Conservation (phyloP, 2,888 invertebrate species). For the Punctoribates punctum region DNA sequence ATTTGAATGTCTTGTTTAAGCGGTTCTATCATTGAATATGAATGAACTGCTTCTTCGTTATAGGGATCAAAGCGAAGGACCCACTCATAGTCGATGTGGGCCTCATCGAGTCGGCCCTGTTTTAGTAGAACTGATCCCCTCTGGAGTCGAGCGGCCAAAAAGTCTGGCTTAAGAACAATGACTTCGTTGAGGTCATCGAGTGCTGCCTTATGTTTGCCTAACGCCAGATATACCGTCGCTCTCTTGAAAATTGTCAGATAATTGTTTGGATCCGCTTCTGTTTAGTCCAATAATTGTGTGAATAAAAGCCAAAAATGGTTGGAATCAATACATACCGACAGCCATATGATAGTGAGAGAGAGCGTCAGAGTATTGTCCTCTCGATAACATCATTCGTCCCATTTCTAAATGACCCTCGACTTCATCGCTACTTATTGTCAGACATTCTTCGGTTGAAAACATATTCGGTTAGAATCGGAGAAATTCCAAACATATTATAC, state of each 20-base stretch:
- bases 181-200: constrained; percentile 88
- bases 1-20: constrained; percentile 63
- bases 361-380: constrained; percentile 91
- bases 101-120: constrained; percentile 72
- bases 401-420: constrained; percentile 89
- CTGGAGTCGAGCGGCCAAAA: constrained; percentile 72
- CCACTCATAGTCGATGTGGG: constrained; percentile 73
- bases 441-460: neutral
- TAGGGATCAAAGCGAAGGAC: constrained; percentile 70
- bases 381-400: constrained; percentile 84
- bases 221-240: constrained; percentile 90
- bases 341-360: constrained; percentile 96
- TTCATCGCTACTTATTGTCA: constrained; percentile 57
- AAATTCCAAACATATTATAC: neutral
- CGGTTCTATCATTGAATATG: constrained; percentile 64
- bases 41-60: constrained; percentile 70
- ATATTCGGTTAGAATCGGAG: neutral
- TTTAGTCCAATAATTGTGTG: constrained; percentile 50
- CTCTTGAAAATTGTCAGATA: constrained; percentile 93
- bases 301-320: neutral
- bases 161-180: constrained; percentile 88
- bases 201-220: constrained; percentile 93
- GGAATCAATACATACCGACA: constrained; percentile 60
- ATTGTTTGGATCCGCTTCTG: constrained; percentile 92
- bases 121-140: constrained; percentile 85